A percentile compares a stretch with the other conserved stretches of the same genome.
Evolutionary conservation across 1,140 invertebrate species (phyloP).

Genomic region (Glomeris maerens): DNA sequence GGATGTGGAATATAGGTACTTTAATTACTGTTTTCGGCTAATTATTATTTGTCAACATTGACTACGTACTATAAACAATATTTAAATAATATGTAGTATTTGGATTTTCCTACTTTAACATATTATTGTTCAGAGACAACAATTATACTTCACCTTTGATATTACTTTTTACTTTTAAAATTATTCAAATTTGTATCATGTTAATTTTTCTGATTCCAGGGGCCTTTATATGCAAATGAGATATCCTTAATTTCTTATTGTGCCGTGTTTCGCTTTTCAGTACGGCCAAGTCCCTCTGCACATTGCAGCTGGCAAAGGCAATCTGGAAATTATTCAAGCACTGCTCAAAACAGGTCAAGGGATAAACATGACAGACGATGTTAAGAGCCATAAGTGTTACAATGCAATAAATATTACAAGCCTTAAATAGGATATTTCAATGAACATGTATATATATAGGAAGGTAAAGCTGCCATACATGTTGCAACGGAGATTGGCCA

Average conservation of each 20-base stretch:
- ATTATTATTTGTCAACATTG: too few relatives aligned
- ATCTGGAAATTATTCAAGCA: constrained; percentile 52
- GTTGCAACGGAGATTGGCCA: constrained; percentile 19
- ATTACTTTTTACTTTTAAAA: not conserved
- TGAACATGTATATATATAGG: constrained; percentile 9
- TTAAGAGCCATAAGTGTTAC: constrained; percentile 1
- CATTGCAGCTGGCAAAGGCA: constrained; percentile 54
- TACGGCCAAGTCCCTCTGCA: constrained; percentile 56
- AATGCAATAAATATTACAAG: not conserved
- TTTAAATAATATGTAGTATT: not conserved
- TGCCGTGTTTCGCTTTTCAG: constrained; percentile 31
- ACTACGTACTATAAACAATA: too few relatives aligned
- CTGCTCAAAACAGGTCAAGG: constrained; percentile 46
- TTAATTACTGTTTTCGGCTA: too few relatives aligned
- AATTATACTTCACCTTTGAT: not conserved
- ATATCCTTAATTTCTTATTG: constrained; percentile 1
- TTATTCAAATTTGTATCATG: not conserved
- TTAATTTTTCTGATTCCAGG: not conserved
- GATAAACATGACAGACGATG: constrained; percentile 19
- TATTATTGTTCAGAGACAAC: not conserved
- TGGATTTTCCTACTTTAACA: not conserved
- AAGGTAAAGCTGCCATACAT: constrained; percentile 22
- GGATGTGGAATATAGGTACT: too few relatives aligned
- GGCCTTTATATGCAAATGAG: constrained; percentile 2
- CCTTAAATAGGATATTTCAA: not conserved